A percentile compares a stretch with the other conserved stretches of the same genome.
These are phyloP conservation scores for Colostygia pectinataria DNA, from an alignment of 2,888 invertebrate species.

Conservation along the genomic window DNA sequence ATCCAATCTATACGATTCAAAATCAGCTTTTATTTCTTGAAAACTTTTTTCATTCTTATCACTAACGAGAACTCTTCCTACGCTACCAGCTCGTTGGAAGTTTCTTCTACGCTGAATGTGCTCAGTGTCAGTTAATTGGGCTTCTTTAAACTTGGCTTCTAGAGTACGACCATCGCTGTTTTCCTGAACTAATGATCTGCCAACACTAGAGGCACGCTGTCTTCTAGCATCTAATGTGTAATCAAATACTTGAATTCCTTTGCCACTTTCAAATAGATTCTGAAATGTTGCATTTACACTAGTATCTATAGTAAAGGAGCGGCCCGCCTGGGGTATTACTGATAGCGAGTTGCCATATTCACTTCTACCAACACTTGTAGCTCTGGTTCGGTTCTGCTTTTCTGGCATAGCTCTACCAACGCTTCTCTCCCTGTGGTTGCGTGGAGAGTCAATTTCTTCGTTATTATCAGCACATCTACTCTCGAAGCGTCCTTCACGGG, in stretches of 20 bases:
- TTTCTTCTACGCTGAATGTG: constrained; percentile 54
- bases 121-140: constrained; percentile 32
- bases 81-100: constrained; percentile 60
- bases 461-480: constrained; percentile 40
- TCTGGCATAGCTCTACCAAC: constrained; percentile 35
- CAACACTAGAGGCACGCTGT: constrained; percentile 69
- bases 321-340: constrained; percentile 51
- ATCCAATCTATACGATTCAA: constrained; percentile 51
- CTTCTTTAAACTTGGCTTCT: neutral
- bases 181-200: constrained; percentile 50
- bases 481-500: constrained; percentile 40
- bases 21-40: constrained; percentile 67
- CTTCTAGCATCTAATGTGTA: constrained; percentile 54
- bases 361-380: constrained; percentile 39
- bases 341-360: constrained; percentile 46
- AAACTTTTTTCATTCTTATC: constrained; percentile 47
- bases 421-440: constrained; percentile 48
- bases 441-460: constrained; percentile 39
- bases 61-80: constrained; percentile 53
- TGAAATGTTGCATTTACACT: constrained; percentile 68
- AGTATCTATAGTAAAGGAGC: constrained; percentile 67
- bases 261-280: constrained; percentile 43
- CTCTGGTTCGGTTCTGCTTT: constrained; percentile 30
- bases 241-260: constrained; percentile 44
- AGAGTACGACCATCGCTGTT: constrained; percentile 34